phyloP scores from a whole-genome alignment of 35 echinoderm and acorn worm species.

The Apostichopus parvimensis region DNA sequence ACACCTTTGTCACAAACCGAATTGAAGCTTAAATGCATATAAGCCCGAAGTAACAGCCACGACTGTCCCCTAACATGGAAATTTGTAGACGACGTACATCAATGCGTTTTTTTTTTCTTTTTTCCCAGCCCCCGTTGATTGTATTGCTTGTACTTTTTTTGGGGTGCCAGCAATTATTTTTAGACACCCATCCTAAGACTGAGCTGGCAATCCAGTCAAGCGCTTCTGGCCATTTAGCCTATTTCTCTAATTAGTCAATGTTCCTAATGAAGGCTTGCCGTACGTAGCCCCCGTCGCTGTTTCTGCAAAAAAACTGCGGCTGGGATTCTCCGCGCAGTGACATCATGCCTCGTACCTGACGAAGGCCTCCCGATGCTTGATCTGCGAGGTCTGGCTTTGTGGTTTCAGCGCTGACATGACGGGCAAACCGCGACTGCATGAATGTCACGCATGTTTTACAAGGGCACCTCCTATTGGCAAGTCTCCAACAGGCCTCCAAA shows the following conservation, averaged over 20 bases:
- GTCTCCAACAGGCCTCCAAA: slow-evolving; percentile 9
- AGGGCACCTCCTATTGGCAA: slow-evolving; percentile 47
- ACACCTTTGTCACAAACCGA: no score
- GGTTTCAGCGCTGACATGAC: slow-evolving; percentile 35
- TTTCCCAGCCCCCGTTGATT: neutral
- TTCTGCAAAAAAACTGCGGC: neutral
- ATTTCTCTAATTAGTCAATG: slow-evolving; percentile 60
- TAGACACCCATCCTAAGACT: slow-evolving; percentile 20
- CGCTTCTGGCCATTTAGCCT: slow-evolving; percentile 54
- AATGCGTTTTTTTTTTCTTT: neutral
- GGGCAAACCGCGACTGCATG: slow-evolving; percentile 26
- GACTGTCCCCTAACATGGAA: neutral
- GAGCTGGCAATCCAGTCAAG: slow-evolving; percentile 4
- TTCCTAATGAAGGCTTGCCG: slow-evolving; percentile 46
- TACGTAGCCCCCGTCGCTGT: slow-evolving; percentile 8
- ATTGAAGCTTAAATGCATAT: no score
- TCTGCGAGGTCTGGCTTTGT: slow-evolving; percentile 5
- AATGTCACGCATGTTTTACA: slow-evolving; percentile 49
- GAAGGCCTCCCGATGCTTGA: slow-evolving; percentile 24
- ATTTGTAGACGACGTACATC: neutral
- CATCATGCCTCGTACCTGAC: neutral
- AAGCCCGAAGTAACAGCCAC: neutral
- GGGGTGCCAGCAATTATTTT: slow-evolving; percentile 46
- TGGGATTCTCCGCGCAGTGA: slow-evolving; percentile 3
- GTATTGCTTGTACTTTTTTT: neutral